phyloP scores from a whole-genome alignment of 1,140 invertebrate species.

The Zaprionus capensis region DNA sequence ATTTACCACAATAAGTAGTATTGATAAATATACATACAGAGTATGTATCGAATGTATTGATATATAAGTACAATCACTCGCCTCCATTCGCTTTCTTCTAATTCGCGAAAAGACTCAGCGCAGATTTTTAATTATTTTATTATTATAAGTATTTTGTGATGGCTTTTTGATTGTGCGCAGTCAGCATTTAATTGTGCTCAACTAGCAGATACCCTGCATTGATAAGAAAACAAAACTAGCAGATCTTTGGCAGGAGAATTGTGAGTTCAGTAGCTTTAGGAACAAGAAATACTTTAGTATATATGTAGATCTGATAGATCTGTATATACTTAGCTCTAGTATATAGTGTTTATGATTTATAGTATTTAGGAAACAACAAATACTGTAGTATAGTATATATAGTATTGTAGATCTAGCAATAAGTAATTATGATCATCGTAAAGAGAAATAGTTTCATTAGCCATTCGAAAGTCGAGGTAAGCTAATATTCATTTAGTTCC shows the following conservation, averaged over 20 bases:
- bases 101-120: conserved; percentile 67
- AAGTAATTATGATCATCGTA: no score
- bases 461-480: no score
- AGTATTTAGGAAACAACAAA: no score
- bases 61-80: conserved; percentile 30
- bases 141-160: conserved; percentile 53
- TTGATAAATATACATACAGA: not conserved
- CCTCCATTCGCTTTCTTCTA: conserved; percentile 74
- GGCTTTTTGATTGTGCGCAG: conserved; percentile 43
- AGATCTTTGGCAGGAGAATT: not conserved
- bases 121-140: conserved; percentile 57
- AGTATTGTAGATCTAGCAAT: no score
- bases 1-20: not conserved
- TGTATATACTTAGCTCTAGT: no score
- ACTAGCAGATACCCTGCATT: not conserved
- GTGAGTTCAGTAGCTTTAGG: no score
- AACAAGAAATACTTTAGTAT: no score
- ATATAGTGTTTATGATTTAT: no score
- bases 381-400: no score
- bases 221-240: not conserved
- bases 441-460: no score
- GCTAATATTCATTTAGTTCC: no score
- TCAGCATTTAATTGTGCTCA: not conserved
- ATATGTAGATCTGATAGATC: no score
- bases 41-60: conserved; percentile 5